phyloP scores from a whole-genome alignment of 1,140 invertebrate genomes.

The Notospermus geniculatus region DNA sequence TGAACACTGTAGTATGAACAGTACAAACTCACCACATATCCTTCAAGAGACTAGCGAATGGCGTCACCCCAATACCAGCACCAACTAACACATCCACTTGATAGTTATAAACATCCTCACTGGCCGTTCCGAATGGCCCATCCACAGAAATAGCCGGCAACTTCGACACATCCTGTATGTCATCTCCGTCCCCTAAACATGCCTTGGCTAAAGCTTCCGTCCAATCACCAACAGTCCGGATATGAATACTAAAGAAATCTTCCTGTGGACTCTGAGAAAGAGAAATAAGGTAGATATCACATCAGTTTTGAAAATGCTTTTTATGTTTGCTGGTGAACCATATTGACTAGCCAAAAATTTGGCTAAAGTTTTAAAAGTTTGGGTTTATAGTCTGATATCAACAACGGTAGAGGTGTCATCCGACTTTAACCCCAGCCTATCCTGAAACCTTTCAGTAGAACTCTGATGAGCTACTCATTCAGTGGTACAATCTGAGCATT shows the following conservation, averaged over 20 bases:
- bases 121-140: slow-evolving; percentile 91
- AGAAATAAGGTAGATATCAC: slow-evolving; percentile 10
- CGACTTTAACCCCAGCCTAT: too few relatives aligned
- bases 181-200: slow-evolving; percentile 38
- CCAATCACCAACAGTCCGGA: slow-evolving; percentile 54
- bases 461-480: too few relatives aligned
- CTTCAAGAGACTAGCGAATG: slow-evolving; percentile 94
- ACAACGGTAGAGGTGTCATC: too few relatives aligned
- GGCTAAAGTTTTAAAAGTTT: too few relatives aligned
- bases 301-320: too few relatives aligned
- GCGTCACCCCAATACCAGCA: slow-evolving; percentile 95
- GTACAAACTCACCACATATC: slow-evolving; percentile 88
- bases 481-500: too few relatives aligned
- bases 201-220: slow-evolving; percentile 47
- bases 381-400: too few relatives aligned
- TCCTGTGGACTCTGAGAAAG: slow-evolving; percentile 47
- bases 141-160: slow-evolving; percentile 50
- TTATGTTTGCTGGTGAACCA: too few relatives aligned
- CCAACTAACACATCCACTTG: slow-evolving; percentile 74
- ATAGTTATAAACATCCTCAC: slow-evolving; percentile 50
- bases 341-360: too few relatives aligned
- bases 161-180: slow-evolving; percentile 33
- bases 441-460: too few relatives aligned
- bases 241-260: slow-evolving; percentile 53
- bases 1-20: neutral